Base-by-base conservation (phyloP, 2,797 vertebrate genomes). In the Apogon hyalosoma region DNA sequence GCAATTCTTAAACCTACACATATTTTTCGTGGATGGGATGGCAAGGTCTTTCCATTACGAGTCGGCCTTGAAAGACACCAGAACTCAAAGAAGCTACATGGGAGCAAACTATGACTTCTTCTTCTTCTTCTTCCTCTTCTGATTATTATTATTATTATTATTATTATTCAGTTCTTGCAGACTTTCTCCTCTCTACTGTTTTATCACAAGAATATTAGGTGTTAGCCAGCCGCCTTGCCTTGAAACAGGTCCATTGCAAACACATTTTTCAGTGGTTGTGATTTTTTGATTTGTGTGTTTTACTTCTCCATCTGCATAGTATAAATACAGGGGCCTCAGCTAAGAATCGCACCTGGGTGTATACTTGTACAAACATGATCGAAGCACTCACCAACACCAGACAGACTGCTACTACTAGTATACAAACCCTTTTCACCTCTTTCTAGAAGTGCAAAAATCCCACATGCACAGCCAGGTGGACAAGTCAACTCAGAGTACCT, bases 401-500 rank as follows among this genome's bases (percentile, higher is more conserved):
- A 73, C 52, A 40, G 59, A 82, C 78, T 57, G 16, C 68, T 36
- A 36, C 9, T 28, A 28, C 24, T 28, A 28, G 3, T 60, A 58
- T 55, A 70, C n/a, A 57, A 73, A 87, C 72, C 58, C 73, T 36
- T 79, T 69, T 73, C 75, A 75, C 75, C 64, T 84, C 76, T 66
- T 78, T 77, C 47, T 77, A 69, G 63, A 83, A 82, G 81, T 84
- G 87, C 72, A 82, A 80, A 85, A 79, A 71, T 52, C 73, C 82
- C 54, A 64, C 15, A 31, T 54, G 75, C 64, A 86, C 81, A 79
- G 75, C 68, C 80, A 67, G 72, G 82, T 10, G 66, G 84, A 89
- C 78, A 73, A 80, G 87, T 82, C 86, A 79, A 86, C 83, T 85
- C 77, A 0, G 55, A 88, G 88, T 92, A 92, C 90, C 91, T 92